Evolutionary conservation across 2,888 invertebrate genomes (phyloP).

Genomic region (Leptura quadrifasciata): DNA sequence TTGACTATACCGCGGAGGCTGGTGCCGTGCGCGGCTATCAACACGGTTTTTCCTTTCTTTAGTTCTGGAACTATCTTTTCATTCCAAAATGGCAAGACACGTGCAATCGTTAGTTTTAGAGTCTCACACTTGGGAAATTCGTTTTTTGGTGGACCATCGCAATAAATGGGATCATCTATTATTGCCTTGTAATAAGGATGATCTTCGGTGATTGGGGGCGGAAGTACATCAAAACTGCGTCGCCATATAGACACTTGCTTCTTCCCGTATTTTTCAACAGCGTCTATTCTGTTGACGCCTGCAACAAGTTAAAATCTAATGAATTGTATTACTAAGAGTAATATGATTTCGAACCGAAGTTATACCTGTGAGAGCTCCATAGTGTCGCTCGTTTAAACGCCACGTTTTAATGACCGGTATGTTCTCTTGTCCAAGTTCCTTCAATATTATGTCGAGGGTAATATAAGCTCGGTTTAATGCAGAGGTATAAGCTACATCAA

Average conservation of each 20-base stretch:
- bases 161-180: conserved; percentile 85
- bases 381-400: conserved; percentile 92
- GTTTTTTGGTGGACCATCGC: conserved; percentile 81
- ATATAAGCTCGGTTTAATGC: conserved; percentile 86
- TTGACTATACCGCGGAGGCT: conserved; percentile 90
- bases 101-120: conserved; percentile 86
- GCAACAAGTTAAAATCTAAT: background rate
- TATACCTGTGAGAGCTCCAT: conserved; percentile 87
- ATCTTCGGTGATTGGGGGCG: conserved; percentile 86
- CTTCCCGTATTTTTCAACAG: conserved; percentile 90
- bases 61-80: conserved; percentile 86
- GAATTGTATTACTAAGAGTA: too few species aligned
- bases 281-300: conserved; percentile 86
- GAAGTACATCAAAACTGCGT: conserved; percentile 87
- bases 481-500: conserved; percentile 89
- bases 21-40: conserved; percentile 92
- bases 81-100: conserved; percentile 92
- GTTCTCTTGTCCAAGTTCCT: conserved; percentile 80
- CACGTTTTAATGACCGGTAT: conserved; percentile 84
- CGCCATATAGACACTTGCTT: conserved; percentile 88
- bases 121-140: conserved; percentile 91
- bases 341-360: background rate
- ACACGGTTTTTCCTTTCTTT: conserved; percentile 85
- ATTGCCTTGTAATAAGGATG: conserved; percentile 86
- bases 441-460: conserved; percentile 82